These are phyloP conservation scores for Lepisosteus osseus DNA, from an alignment of 2,113 vertebrate species.

Conservation along the genomic window DNA sequence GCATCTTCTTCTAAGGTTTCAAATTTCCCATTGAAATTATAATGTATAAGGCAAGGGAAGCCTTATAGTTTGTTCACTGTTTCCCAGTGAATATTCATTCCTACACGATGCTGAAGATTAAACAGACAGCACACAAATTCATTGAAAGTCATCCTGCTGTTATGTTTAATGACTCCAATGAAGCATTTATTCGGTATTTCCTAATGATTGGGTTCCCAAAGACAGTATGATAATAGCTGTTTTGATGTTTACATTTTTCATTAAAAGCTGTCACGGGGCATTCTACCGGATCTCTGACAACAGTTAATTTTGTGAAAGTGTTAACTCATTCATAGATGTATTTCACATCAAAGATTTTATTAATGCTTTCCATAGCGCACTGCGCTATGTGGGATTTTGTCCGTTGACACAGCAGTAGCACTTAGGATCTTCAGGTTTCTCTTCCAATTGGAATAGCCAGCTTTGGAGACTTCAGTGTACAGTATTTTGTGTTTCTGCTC, in stretches of 20 bases:
- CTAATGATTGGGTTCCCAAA: conserved; percentile 73
- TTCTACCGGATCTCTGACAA: conserved; percentile 74
- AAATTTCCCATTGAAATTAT: conserved; percentile 72
- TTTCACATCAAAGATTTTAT: conserved; percentile 62
- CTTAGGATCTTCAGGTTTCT: conserved; percentile 64
- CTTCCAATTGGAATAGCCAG: conserved; percentile 72
- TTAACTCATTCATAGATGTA: conserved; percentile 59
- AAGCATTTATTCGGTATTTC: conserved; percentile 62
- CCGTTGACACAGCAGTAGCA: conserved; percentile 51
- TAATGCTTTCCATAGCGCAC: conserved; percentile 68
- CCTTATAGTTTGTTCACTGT: conserved; percentile 64
- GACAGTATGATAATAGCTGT: conserved; percentile 70
- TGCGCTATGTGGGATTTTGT: conserved; percentile 65
- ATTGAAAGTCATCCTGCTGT: conserved; percentile 70
- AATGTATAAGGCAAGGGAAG: conserved; percentile 67
- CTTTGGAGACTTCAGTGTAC: conserved; percentile 72
- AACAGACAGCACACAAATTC: conserved; percentile 68
- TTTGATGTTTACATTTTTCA: conserved; percentile 75
- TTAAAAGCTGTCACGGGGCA: conserved; percentile 75
- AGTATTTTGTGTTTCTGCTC: conserved; percentile 69
- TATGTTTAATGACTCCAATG: conserved; percentile 51
- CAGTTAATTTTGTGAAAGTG: conserved; percentile 65
- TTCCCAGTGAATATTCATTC: conserved; percentile 78
- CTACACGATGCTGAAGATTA: conserved; percentile 63
- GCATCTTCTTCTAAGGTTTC: conserved; percentile 69